These are phyloP conservation scores for Nasonia vitripennis DNA, from an alignment of 1,140 invertebrate genomes.

Conservation along the genomic window DNA sequence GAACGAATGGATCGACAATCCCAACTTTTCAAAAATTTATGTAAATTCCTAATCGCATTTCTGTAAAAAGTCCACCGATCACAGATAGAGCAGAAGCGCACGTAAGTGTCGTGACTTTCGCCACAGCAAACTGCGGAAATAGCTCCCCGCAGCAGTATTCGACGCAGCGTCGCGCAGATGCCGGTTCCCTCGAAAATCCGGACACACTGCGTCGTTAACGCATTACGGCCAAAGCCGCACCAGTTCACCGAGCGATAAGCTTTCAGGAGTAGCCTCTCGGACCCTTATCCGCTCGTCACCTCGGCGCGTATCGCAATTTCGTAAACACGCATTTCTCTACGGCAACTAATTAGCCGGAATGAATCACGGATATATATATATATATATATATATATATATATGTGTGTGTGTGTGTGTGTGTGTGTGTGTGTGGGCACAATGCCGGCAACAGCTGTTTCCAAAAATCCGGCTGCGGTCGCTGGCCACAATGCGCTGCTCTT, in stretches of 20 bases:
- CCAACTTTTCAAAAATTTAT: too few species aligned
- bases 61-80: too few species aligned
- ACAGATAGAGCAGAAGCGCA: too few species aligned
- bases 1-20: neutral
- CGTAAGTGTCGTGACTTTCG: neutral
- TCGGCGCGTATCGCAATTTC: too few species aligned
- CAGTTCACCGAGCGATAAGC: neutral
- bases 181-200: neutral
- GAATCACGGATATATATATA: neutral
- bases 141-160: neutral
- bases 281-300: neutral
- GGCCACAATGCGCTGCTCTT: neutral
- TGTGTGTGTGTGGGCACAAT: neutral
- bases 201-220: neutral
- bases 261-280: neutral
- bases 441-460: neutral
- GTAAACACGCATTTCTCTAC: neutral
- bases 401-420: too few species aligned
- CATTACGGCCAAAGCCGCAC: neutral
- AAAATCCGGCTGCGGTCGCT: slow-evolving; percentile 11
- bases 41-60: too few species aligned
- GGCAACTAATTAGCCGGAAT: neutral
- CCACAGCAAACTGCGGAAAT: neutral
- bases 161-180: too few species aligned
- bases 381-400: too few species aligned